Evolutionary conservation across 2,888 invertebrate genomes (phyloP).

Genomic region (Zaprionus bogoriensis): DNA sequence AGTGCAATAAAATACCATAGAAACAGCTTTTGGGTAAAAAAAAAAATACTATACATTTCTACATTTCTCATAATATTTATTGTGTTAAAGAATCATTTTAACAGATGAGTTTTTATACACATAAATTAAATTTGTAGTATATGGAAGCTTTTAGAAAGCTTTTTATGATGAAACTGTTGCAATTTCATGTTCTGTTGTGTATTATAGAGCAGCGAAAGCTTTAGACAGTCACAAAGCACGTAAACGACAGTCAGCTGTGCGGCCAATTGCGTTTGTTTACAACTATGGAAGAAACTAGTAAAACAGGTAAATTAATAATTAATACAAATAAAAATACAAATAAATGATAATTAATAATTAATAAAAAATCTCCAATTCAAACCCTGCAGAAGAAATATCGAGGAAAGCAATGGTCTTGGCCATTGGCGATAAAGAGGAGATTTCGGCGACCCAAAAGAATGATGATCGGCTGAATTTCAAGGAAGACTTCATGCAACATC

Average conservation of each 20-base stretch:
- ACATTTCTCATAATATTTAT: too few species aligned
- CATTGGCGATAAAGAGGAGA: conserved; percentile 21
- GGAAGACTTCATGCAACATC: background rate
- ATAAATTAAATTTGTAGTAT: too few species aligned
- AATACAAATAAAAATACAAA: background rate
- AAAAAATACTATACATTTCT: too few species aligned
- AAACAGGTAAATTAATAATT: background rate
- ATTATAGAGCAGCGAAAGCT: too few species aligned
- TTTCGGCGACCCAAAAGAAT: background rate
- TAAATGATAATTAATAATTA: background rate
- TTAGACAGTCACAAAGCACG: conserved; percentile 1
- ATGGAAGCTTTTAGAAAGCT: too few species aligned
- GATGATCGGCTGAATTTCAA: background rate
- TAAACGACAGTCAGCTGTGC: background rate
- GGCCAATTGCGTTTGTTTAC: background rate
- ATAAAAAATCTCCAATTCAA: background rate
- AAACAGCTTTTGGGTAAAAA: too few species aligned
- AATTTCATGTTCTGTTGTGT: too few species aligned
- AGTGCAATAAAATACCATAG: too few species aligned
- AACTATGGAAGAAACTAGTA: conserved; percentile 7
- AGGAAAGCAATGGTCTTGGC: conserved; percentile 13
- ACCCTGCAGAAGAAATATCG: background rate
- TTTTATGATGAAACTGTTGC: too few species aligned
- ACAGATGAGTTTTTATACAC: too few species aligned
- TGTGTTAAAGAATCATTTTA: too few species aligned